A percentile compares a stretch with the other conserved stretches of the same genome.
Evolutionary conservation across 1,140 invertebrate species (phyloP).

Genomic region (Ladona fulva): DNA sequence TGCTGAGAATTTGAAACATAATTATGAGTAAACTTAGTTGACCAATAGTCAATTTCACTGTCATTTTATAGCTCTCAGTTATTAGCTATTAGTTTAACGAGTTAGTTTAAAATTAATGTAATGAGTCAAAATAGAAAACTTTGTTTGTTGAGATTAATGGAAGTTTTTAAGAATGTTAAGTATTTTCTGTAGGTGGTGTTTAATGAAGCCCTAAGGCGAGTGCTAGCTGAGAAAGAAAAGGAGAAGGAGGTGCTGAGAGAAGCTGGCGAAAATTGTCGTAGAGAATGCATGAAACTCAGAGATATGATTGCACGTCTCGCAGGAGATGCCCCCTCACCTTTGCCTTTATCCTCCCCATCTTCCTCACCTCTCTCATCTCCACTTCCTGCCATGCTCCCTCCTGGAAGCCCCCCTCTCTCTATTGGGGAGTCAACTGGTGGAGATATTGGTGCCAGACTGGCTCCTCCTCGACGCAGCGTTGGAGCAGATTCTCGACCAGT

Average conservation of each 20-base stretch:
- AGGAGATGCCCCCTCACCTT: neutral
- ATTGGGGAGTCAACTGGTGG: neutral
- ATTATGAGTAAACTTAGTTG: too few relatives aligned
- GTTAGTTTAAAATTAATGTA: too few relatives aligned
- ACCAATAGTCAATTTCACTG: too few relatives aligned
- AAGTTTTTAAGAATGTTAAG: constrained; percentile 11
- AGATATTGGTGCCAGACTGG: neutral
- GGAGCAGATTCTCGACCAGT: constrained; percentile 26
- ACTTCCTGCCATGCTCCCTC: neutral
- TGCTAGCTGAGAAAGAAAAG: constrained; percentile 60
- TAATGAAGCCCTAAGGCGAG: constrained; percentile 51
- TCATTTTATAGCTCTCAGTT: too few relatives aligned
- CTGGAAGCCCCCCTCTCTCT: neutral
- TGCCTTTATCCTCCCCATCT: neutral
- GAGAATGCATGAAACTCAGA: constrained; percentile 53
- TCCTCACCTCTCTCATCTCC: neutral
- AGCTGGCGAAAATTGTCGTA: constrained; percentile 44
- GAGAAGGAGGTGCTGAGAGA: constrained; percentile 55
- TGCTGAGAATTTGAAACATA: too few relatives aligned
- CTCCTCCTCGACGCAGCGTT: constrained; percentile 21
- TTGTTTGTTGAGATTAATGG: too few relatives aligned
- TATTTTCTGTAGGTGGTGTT: constrained; percentile 33
- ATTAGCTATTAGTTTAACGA: too few relatives aligned
- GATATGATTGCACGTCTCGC: constrained; percentile 39
- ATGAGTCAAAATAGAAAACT: too few relatives aligned